Evolutionary conservation across 2,888 invertebrate genomes (phyloP).

Genomic region (Pyralis farinalis): DNA sequence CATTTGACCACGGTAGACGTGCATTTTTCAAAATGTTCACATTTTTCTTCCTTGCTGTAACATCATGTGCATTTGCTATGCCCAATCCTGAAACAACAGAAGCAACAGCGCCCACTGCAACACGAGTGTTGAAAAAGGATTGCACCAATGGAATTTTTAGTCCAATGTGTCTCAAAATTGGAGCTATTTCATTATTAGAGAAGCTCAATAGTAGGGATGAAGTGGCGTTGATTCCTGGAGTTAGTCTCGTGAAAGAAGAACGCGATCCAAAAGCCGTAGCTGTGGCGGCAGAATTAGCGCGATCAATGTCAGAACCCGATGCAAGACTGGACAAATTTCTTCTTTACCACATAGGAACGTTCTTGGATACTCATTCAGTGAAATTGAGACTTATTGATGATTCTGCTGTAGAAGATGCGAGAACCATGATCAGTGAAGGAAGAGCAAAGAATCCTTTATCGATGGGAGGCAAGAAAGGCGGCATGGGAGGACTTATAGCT

Average conservation of each 20-base stretch:
- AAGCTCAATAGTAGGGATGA: conserved; percentile 47
- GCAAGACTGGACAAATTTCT: conserved; percentile 87
- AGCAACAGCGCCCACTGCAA: conserved; percentile 28
- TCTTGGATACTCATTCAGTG: conserved; percentile 85
- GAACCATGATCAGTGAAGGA: conserved; percentile 63
- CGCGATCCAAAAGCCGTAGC: conserved; percentile 80
- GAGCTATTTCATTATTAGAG: conserved; percentile 45
- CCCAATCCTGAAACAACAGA: conserved; percentile 37
- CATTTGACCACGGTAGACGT: conserved; percentile 34
- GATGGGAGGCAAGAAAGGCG: conserved; percentile 52
- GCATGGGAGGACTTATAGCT: conserved; percentile 73
- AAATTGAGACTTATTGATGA: conserved; percentile 85
- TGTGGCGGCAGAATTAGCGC: conserved; percentile 81
- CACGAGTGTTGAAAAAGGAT: conserved; percentile 38
- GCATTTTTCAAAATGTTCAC: conserved; percentile 40
- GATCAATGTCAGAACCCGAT: conserved; percentile 86
- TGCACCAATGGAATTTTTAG: conserved; percentile 47
- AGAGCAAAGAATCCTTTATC: conserved; percentile 55
- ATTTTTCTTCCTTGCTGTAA: conserved; percentile 25
- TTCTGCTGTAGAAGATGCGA: conserved; percentile 75
- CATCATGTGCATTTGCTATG: conserved; percentile 34
- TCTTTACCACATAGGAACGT: conserved; percentile 84
- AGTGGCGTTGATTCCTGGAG: conserved; percentile 45
- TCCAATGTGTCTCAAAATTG: conserved; percentile 47
- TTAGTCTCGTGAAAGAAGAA: conserved; percentile 84